phyloP scores from a whole-genome alignment of 2,797 vertebrate species.

The Onychomys leucogaster region DNA sequence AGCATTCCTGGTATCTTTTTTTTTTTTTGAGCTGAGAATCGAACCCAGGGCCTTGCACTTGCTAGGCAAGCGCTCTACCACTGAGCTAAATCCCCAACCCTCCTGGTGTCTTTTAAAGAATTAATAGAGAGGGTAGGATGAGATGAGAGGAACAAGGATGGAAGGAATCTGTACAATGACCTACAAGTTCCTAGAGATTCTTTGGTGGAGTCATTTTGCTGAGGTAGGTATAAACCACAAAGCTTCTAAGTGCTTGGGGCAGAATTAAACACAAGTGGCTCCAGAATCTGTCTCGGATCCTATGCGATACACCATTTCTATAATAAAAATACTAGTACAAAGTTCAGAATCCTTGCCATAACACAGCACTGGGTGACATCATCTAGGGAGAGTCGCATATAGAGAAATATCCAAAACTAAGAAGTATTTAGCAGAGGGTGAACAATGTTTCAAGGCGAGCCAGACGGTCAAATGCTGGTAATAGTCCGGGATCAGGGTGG shows the following conservation, averaged over 20 bases:
- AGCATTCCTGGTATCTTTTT: background rate
- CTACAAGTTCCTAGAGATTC: background rate
- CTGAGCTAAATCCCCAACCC: no score
- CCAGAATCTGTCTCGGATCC: background rate
- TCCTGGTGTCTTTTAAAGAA: background rate
- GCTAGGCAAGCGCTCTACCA: no score
- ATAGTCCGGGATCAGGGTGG: background rate
- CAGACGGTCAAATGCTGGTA: background rate
- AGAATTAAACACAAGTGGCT: slow-evolving; percentile 56
- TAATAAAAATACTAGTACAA: background rate
- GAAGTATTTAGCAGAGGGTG: background rate
- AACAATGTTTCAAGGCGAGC: background rate
- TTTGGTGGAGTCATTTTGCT: background rate
- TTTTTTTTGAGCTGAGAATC: no score
- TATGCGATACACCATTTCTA: background rate
- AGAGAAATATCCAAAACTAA: slow-evolving; percentile 5
- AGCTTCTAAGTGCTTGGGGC: background rate
- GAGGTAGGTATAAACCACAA: slow-evolving; percentile 1
- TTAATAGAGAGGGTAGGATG: no score
- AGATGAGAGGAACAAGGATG: background rate
- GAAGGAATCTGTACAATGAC: background rate
- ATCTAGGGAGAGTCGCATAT: background rate
- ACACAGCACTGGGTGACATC: background rate
- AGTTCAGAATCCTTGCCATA: slow-evolving; percentile 30
- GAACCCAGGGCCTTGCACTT: no score